A percentile compares a stretch with the other conserved stretches of the same genome.
phyloP scores from a whole-genome alignment of 1,140 invertebrate species.

The Temnothorax longispinosus region DNA sequence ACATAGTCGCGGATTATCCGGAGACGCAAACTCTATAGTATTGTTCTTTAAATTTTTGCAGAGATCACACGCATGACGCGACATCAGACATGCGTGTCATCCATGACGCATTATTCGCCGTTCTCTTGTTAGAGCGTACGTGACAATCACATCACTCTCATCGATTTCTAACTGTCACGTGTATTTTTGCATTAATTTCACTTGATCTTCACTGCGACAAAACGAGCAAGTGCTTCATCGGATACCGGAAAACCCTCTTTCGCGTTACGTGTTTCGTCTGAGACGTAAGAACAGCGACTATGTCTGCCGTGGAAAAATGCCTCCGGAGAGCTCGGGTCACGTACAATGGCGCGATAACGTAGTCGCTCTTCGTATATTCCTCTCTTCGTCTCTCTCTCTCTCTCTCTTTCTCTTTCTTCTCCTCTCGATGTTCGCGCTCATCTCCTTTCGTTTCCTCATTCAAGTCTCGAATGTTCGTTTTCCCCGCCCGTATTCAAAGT shows the following conservation, averaged over 20 bases:
- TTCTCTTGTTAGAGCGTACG: background rate
- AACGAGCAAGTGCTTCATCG: constrained; percentile 50
- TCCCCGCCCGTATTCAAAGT: constrained; percentile 77
- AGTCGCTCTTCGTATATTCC: constrained; percentile 54
- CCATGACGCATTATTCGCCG: background rate
- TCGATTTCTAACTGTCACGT: constrained; percentile 11
- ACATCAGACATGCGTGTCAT: background rate
- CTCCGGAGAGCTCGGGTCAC: constrained; percentile 74
- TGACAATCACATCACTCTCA: background rate
- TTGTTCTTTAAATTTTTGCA: background rate
- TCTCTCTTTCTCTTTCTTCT: background rate
- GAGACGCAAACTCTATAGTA: background rate
- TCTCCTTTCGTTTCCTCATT: constrained; percentile 12
- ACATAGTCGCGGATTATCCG: background rate
- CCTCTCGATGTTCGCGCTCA: background rate
- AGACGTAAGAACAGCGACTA: constrained; percentile 52
- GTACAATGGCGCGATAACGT: constrained; percentile 79
- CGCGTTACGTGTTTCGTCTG: constrained; percentile 29
- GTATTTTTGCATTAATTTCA: background rate
- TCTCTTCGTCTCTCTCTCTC: background rate
- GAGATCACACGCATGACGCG: background rate
- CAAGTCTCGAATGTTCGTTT: constrained; percentile 35
- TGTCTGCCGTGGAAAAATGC: constrained; percentile 69
- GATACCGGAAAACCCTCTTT: constrained; percentile 44
- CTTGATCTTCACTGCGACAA: background rate